Evolutionary conservation across 2,797 vertebrate species (phyloP), one percentile per base, ranked within the genome.

Genomic region (Phoeniculus purpureus): DNA sequence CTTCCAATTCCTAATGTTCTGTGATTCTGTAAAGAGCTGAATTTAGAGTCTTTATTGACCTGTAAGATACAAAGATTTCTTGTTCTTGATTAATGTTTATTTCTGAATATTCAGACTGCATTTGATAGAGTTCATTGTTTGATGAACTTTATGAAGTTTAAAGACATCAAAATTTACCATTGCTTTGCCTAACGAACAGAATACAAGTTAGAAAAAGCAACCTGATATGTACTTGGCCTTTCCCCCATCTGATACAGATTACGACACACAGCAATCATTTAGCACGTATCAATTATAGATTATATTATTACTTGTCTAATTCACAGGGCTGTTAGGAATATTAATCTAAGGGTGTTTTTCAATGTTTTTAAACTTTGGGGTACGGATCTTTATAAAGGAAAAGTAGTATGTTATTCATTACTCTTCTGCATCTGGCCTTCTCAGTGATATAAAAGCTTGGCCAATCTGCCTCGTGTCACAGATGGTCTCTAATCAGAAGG

Each of bases 191-290:
- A 66, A 62, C 60, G 17, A 79, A 26, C 13, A 15, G 19, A 66
- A 40, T 6, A 71, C 29, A 72, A 81, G 27, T 4, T 64, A 74
- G 45, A 70, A 74, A 61, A 11, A n/a, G 6, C 25, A 61, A 81
- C 79, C 7, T 7, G 62, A 4, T 11, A 2, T 72, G 68, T 7
- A 34, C 4, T 4, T 12, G 1, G 0, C 20, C 62, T 31, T 20
- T 5, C 4, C 2, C 5, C 10, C 10, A 34, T 56, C 27, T n/a
- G n/a, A 20, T 22, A 16, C 12, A 60, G 10, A 47, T 34, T 86
- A 3, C 21, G 47, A 20, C 21, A 8, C 11, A 21, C 25, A 66
- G 22, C 62, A 60, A 52, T 21, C 1, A 54, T 82, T 67, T 37
- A 72, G 20, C 21, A 58, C 1, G 1, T 75, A 18, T 61, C 31